A percentile compares a stretch with the other conserved stretches of the same genome.
phyloP scores from a whole-genome alignment of 2,888 invertebrate species.

The Globia sparganii region DNA sequence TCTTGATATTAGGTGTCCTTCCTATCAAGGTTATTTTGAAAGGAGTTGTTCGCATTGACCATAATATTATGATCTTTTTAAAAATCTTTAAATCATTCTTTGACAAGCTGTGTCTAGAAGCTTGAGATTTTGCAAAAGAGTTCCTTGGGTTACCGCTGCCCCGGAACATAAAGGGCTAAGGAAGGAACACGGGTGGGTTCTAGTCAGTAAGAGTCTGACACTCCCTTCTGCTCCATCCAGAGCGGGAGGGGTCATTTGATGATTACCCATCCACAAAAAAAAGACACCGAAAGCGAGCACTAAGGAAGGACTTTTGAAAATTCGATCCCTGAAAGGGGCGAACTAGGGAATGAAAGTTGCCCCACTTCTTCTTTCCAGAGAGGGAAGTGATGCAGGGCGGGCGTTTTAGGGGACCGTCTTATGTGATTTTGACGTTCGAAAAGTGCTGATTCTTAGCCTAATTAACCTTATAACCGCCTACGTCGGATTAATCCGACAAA shows the following conservation, averaged over 20 bases:
- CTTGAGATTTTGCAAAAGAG: not conserved
- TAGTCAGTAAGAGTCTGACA: too few relatives aligned
- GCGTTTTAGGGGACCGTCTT: not conserved
- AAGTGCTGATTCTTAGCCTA: not conserved
- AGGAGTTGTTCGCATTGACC: not conserved
- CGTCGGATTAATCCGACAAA: too few relatives aligned
- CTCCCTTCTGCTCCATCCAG: too few relatives aligned
- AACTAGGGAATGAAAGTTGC: not conserved
- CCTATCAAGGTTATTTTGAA: slow-evolving; percentile 1
- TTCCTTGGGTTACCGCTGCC: too few relatives aligned
- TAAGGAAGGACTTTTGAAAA: not conserved
- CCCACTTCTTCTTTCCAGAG: not conserved
- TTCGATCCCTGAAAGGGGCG: not conserved
- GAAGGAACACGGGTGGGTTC: too few relatives aligned
- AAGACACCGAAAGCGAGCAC: too few relatives aligned
- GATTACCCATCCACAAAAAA: too few relatives aligned
- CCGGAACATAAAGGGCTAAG: too few relatives aligned
- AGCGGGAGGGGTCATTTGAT: too few relatives aligned
- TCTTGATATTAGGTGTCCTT: slow-evolving; percentile 19
- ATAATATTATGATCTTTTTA: not conserved
- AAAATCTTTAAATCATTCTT: not conserved
- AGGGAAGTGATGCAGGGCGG: not conserved
- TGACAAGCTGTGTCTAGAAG: not conserved
- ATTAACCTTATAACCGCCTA: too few relatives aligned
- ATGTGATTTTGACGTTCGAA: not conserved